Conservation (phyloP, 2,888 invertebrate genomes). For the Craniophora ligustri region DNA sequence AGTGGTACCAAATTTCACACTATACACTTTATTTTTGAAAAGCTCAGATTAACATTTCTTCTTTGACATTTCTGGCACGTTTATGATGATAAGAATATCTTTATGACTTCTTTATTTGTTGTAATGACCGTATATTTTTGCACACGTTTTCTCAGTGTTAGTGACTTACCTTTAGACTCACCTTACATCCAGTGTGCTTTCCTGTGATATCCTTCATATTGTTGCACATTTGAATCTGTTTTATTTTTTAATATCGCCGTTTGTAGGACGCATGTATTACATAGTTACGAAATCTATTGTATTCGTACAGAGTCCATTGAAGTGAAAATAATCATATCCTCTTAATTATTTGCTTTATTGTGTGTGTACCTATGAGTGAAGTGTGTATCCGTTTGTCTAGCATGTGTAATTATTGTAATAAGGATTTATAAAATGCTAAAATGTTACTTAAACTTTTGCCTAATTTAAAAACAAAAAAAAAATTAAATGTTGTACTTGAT, state of each 20-base stretch:
- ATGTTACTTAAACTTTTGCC: neutral
- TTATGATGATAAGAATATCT: too few relatives aligned
- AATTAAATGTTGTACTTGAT: conserved; percentile 5
- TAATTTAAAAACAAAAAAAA: neutral
- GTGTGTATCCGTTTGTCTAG: conserved; percentile 1
- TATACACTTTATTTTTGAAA: too few relatives aligned
- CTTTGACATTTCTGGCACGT: too few relatives aligned
- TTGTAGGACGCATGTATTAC: neutral
- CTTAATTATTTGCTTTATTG: conserved; percentile 15
- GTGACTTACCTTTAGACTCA: conserved; percentile 48
- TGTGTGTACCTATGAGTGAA: conserved; percentile 31
- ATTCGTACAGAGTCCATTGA: conserved; percentile 13
- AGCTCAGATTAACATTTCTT: too few relatives aligned
- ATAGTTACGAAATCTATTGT: conserved; percentile 4
- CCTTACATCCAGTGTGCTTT: conserved; percentile 33
- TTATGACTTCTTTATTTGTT: neutral
- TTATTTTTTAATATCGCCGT: conserved; percentile 1
- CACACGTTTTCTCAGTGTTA: neutral
- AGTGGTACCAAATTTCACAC: too few relatives aligned
- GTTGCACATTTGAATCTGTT: conserved; percentile 3
- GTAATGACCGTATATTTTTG: neutral
- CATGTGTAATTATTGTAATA: conserved; percentile 4
- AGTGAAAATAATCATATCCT: conserved; percentile 2
- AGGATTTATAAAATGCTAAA: too few relatives aligned
- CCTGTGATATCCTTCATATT: conserved; percentile 24